Percentiles rank a stretch among this genome's conserved stretches.
phyloP scores from a whole-genome alignment of 2,888 invertebrate species.

The Oscheius sp. region DNA sequence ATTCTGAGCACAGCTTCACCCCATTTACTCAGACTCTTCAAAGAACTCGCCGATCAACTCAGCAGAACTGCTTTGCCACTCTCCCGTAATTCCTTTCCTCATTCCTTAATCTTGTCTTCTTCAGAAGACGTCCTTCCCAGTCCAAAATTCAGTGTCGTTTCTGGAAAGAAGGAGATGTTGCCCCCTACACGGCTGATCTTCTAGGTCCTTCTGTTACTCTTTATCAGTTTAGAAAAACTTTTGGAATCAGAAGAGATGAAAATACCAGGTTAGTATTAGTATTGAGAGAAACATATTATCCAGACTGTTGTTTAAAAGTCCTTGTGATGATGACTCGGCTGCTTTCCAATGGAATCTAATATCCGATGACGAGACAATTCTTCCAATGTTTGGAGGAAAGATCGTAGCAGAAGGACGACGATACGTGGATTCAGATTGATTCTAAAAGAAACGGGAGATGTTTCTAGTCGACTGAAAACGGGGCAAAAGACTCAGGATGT shows the following conservation, averaged over 20 bases:
- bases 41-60: background rate
- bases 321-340: constrained; percentile 54
- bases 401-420: constrained; percentile 47
- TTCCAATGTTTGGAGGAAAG: constrained; percentile 52
- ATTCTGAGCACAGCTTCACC: background rate
- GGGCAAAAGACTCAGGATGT: background rate
- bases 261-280: constrained; percentile 17
- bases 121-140: background rate
- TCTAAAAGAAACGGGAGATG: background rate
- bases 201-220: constrained; percentile 3
- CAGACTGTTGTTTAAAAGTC: constrained; percentile 59
- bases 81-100: constrained; percentile 6
- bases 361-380: constrained; percentile 43
- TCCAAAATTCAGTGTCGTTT: constrained; percentile 6
- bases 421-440: constrained; percentile 36
- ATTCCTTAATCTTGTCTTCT: background rate
- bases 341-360: constrained; percentile 56
- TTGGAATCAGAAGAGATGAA: constrained; percentile 29
- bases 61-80: constrained; percentile 20
- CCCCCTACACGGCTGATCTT: constrained; percentile 4
- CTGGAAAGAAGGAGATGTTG: constrained; percentile 19
- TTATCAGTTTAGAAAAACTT: constrained; percentile 33
- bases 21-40: constrained; percentile 7
- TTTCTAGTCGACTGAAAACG: background rate
- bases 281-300: background rate